Base-by-base conservation (phyloP, 2,888 invertebrate genomes). In the Callinectes sapidus region DNA sequence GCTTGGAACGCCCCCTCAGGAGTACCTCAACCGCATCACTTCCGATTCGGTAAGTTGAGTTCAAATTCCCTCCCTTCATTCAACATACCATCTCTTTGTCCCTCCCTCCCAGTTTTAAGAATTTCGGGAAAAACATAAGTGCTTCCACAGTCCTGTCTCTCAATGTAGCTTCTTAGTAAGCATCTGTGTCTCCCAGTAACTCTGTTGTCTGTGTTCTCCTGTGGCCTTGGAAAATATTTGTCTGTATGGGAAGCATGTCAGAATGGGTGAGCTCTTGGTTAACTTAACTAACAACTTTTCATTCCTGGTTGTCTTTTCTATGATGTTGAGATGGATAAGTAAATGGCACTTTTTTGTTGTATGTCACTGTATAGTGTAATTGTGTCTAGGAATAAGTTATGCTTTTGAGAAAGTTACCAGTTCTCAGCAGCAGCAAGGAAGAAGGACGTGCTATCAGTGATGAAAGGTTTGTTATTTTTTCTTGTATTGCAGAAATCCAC, bases 1-100 rank as follows among this genome's bases (percentile, higher is more conserved):
- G 95, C 97, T 99, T 95, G 99, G 99, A 95, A 99, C 99, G 95
- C 99, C 99, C 91, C 97, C 97, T 95, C 97, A 98, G 95, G 98
- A 98, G 96, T 98, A 99, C 95, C 98, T 99, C 97, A 97, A 92
- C 89, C 92, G 94, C 90, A 94, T 94, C 71, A 94, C 94, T 81
- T 94, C 94, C 1, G 94, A 94, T 48, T 94, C 94, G 90, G 94
- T 94, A 93, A 94, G 94, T 94, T 71, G 18, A 54, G 71, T 35
- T n/a, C 39, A 81, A n/a, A 28, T 71, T 88, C 88, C 35, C 55
- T 88, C 88, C 35, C 32, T 88, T 35, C 55, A 61, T 13, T n/a
- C 18, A 23, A 23, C 61, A 8, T 48, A 28, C 88, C 35, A 2
- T 55, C 42, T 32, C 16, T 88, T 35, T 32, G 18, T 55, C 61